A percentile compares a stretch with the other conserved stretches of the same genome.
Conservation (phyloP, 2,113 vertebrate species). For the Melanerpes aurifrons region DNA sequence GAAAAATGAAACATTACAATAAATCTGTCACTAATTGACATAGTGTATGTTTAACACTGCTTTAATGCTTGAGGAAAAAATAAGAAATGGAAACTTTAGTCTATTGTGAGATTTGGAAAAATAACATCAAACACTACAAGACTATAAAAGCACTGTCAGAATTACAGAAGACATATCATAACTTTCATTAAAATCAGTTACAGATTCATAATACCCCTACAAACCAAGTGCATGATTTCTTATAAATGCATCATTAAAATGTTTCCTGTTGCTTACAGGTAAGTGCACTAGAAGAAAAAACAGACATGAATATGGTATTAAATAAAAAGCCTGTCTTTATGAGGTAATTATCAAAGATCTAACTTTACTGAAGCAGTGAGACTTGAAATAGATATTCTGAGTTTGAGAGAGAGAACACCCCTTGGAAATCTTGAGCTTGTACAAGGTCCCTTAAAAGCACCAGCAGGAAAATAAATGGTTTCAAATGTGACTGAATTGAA, state of each 20-base stretch:
- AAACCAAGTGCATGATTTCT: neutral
- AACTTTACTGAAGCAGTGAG: neutral
- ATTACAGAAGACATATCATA: neutral
- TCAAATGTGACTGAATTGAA: neutral
- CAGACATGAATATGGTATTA: neutral
- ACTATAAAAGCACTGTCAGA: neutral
- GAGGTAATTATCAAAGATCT: neutral
- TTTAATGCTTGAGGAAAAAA: neutral
- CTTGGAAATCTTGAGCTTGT: neutral
- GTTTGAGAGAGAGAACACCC: neutral
- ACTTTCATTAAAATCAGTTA: neutral
- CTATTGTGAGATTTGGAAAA: neutral
- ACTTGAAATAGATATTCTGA: neutral
- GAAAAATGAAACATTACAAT: neutral
- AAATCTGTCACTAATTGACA: neutral
- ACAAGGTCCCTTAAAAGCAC: neutral
- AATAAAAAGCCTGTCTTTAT: neutral
- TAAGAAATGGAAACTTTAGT: neutral
- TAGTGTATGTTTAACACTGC: neutral
- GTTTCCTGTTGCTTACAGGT: slow-evolving; percentile 3
- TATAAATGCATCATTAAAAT: slow-evolving; percentile 3
- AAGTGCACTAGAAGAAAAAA: neutral
- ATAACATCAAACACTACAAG: neutral
- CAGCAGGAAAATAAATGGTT: neutral
- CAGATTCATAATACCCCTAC: neutral